Evolutionary conservation across 2,113 vertebrate species (phyloP).

Genomic region (Heterotis niloticus): DNA sequence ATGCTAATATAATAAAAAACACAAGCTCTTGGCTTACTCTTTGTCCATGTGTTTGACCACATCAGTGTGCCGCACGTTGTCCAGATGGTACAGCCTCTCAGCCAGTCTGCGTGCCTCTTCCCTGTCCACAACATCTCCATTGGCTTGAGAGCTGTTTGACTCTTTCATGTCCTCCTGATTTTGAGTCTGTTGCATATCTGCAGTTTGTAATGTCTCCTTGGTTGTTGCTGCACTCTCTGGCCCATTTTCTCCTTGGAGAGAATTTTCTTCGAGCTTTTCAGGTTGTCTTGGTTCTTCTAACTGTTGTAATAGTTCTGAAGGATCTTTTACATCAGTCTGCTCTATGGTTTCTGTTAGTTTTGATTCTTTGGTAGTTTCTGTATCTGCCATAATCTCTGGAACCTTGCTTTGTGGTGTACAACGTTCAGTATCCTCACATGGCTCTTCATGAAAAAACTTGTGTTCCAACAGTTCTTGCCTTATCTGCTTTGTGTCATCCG

Average conservation of each 20-base stretch:
- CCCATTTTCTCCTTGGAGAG: neutral
- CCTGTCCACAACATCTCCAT: conserved; percentile 48
- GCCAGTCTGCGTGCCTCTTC: conserved; percentile 56
- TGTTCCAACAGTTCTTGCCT: conserved; percentile 15
- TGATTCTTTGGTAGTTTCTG: neutral
- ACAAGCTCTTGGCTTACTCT: conserved; percentile 56
- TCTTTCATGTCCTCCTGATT: conserved; percentile 7
- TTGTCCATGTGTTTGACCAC: conserved; percentile 71
- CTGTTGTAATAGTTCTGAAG: neutral
- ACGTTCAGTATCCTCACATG: neutral
- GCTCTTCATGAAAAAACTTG: neutral
- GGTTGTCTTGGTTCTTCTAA: conserved; percentile 19
- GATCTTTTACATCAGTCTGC: neutral
- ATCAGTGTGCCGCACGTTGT: conserved; percentile 57
- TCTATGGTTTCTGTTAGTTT: neutral
- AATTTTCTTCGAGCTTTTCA: conserved; percentile 15
- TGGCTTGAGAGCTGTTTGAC: conserved; percentile 26
- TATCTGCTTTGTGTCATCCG: conserved; percentile 13
- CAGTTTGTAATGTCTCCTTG: neutral
- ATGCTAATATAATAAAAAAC: no score
- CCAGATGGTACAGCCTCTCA: conserved; percentile 58
- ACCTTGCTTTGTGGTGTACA: neutral
- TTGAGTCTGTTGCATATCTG: neutral
- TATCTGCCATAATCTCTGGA: neutral
- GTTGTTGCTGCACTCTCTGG: neutral